phyloP scores from a whole-genome alignment of 2,888 invertebrate genomes.

The Vannuccia rotundouncinata region DNA sequence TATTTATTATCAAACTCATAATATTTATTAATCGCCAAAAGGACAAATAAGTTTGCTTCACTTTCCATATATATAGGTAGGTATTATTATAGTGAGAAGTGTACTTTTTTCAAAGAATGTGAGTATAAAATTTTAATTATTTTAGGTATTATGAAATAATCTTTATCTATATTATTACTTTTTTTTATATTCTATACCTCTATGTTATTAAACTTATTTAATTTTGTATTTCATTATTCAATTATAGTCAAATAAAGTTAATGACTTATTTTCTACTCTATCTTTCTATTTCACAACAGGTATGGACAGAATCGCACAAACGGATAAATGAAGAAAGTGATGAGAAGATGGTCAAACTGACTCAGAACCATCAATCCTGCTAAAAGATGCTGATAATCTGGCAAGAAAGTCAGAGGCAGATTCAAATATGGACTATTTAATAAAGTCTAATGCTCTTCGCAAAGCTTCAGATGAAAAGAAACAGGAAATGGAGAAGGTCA shows the following conservation, averaged over 20 bases:
- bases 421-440: slow-evolving; percentile 7
- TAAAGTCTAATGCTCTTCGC: slow-evolving; percentile 22
- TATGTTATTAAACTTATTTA: no score
- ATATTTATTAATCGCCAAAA: no score
- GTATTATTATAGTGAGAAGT: no score
- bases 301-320: not conserved
- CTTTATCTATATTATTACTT: no score
- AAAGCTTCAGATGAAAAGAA: slow-evolving; percentile 20
- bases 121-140: no score
- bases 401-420: slow-evolving; percentile 4
- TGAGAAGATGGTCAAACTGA: not conserved
- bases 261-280: not conserved
- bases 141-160: no score
- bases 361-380: not conserved
- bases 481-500: slow-evolving; percentile 17
- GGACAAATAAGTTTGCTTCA: no score
- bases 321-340: not conserved
- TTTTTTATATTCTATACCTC: no score
- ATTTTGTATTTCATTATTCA: no score
- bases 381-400: slow-evolving; percentile 9
- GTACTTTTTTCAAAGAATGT: no score
- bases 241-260: not conserved
- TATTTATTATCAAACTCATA: slow-evolving; percentile 1
- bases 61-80: not conserved
- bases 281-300: not conserved